Evolutionary conservation across 2,797 vertebrate species (phyloP), one percentile per base, ranked within the genome.

Genomic region (Enteromius trimaculatus): DNA sequence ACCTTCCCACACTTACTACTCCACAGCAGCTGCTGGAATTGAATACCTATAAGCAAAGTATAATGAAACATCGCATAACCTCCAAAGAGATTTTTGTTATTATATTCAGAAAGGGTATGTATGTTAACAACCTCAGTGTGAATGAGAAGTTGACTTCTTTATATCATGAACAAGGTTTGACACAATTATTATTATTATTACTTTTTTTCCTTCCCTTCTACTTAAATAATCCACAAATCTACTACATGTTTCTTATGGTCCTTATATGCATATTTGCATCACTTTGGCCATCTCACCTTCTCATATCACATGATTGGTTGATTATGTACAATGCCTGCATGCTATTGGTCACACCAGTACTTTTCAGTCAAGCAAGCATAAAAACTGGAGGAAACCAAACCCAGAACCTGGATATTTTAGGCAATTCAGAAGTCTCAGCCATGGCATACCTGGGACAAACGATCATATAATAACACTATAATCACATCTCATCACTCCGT

Each of bases 31-130:
- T 72, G 17, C 60, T 74, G 19, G 37, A 29, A 34, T 49, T 79
- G 47, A 80, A 80, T 66, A 58, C 70, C 26, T 76, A 82, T 49
- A 47, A 62, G 55, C 44, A 23, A 79, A 58, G 49, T 53, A 58
- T 76, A 51, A 66, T 44, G 17, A 34, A 65, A 49, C 39, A 21
- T 6, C n/a, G 21, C 44, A 39, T 26, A 17, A 44, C 14, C 62
- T 62, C 14, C 23, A 37, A 34, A 34, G 17, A 72, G 9, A 0
- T 51, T n/a, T 37, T 37, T 23, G 13, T 21, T 53, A 55, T n/a
- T 31, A 23, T 21, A 39, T 75, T 75, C 31, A 16, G 6, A 51
- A 75, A 51, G 31, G 29, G 4, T 26, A 23, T 19, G 53, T 16
- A 6, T 76, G 34, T 60, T 55, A 76, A 17, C 74, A 60, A 42